phyloP scores from a whole-genome alignment of 2,797 vertebrate genomes.

The Propithecus deckenii region DNA sequence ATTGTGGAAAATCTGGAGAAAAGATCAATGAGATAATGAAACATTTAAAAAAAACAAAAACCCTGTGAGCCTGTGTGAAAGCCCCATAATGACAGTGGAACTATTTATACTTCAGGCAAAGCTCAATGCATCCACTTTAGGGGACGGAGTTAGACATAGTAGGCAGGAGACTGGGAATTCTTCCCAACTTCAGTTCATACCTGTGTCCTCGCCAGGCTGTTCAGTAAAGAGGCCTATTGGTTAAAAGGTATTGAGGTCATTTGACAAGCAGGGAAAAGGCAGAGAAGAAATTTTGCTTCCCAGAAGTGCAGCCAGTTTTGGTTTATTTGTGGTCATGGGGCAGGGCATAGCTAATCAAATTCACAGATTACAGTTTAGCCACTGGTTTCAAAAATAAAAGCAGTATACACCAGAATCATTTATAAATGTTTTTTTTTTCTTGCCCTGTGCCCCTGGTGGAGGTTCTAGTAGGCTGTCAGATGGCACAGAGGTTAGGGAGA shows the following conservation, averaged over 20 bases:
- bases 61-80: not conserved
- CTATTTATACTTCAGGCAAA: not conserved
- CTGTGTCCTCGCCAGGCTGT: not conserved
- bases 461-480: not conserved
- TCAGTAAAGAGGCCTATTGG: not conserved
- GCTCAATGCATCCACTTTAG: not conserved
- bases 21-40: slow-evolving; percentile 1
- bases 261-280: not conserved
- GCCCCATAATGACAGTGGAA: not conserved
- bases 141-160: not conserved
- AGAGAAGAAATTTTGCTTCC: not conserved
- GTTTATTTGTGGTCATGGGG: not conserved
- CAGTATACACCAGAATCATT: not conserved
- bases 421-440: not conserved
- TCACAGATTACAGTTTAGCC: not conserved
- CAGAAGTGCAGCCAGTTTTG: not conserved
- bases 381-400: not conserved
- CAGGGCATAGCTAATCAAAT: not conserved
- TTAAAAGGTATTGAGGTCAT: not conserved
- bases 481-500: not conserved
- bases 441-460: not conserved
- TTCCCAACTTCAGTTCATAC: not conserved
- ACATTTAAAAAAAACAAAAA: not conserved
- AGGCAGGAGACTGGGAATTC: not conserved
- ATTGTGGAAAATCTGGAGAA: not conserved